Evolutionary conservation across 1,140 invertebrate species (phyloP), one percentile per base, ranked within the genome.

Genomic region (Eueides isabella): DNA sequence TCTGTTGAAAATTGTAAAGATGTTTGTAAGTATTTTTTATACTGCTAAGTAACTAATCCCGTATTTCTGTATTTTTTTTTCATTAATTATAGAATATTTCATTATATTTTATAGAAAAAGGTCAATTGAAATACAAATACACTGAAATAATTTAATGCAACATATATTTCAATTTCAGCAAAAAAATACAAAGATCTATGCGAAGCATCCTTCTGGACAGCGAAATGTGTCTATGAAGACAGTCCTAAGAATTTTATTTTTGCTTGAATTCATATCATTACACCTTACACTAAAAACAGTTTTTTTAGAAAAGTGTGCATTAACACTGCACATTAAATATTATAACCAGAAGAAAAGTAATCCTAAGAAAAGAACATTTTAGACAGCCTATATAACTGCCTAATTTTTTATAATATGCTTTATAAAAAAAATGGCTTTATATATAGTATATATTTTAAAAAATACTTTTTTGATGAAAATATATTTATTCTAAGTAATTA

Each of bases 121-220:
- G n/a, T n/a, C n/a, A n/a, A n/a, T n/a, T 33, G 7, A 33, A 33
- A 33, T 33, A 33, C 11, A 33, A 11, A 33, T 9, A 33, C 1
- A 33, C 11, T 11, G 11, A 11, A 7, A 9, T 11, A 38, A 5
- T 38, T 38, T 38, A 16, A 38, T 38, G 14, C 26, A 35, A 48
- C 6, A 2, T 48, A 2, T 26, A 23, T 23, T 23, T 68, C 69
- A 30, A 70, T 79, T 85, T 82, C 83, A 91, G 89, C 80, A n/a
- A 89, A 89, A 71, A 86, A 88, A 28, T 85, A 89, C 67, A 91
- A 91, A 70, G 89, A 91, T 68, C 48, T 91, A 1, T 91, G 89
- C 65, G 89, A 91, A 69, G 83, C 82, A 6, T 82, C 89, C 0
- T 91, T 85, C 61, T 89, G 85, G 83, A 86, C 86, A 4, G 82